Evolutionary conservation across 2,797 vertebrate genomes (phyloP), one percentile per base, ranked within the genome.

Genomic region (Pseudochaenichthys georgianus): DNA sequence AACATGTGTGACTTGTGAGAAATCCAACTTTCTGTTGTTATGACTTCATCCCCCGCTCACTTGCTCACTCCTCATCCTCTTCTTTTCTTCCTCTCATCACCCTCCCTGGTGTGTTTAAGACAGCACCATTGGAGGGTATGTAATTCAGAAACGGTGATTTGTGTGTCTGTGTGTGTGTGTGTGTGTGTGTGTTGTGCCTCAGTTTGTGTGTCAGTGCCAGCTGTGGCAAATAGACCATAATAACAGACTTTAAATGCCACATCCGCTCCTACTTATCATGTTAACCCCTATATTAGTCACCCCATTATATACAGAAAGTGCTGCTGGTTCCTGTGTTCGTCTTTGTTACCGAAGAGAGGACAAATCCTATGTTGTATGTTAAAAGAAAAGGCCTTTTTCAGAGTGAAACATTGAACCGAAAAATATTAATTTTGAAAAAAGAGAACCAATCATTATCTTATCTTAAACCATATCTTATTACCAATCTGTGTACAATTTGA

Each of bases 191-290:
- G 54, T 57, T 73, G 45, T 69, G 63, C 71, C 69, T 80, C 74
- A 60, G 45, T 75, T 59, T 77, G 64, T 80, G 61, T 81, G 81
- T 76, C 65, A 71, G 21, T 42, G 66, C 82, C 82, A 69, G 79
- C 86, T 79, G 81, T 72, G 75, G 73, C 75, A 91, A 94, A 89
- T 77, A 87, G 78, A 74, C 81, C 69, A 87, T 92, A 93, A 92
- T 91, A 91, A 90, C 89, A 89, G 88, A 74, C 62, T 89, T 90
- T 85, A 88, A 81, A 87, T 82, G 81, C 83, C 80, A 77, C 87
- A 89, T 91, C 75, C 53, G 43, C 63, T 76, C 48, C 68, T 48
- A 54, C 71, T 79, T 66, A 38, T 73, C 72, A 73, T 64, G 64
- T 74, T 77, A 75, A 81, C 70, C 16, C 60, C 45, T 34, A 46